A percentile compares a stretch with the other conserved stretches of the same genome.
Evolutionary conservation across 2,888 invertebrate species (phyloP).

Genomic region (Hydrotaea cyrtoneurina): DNA sequence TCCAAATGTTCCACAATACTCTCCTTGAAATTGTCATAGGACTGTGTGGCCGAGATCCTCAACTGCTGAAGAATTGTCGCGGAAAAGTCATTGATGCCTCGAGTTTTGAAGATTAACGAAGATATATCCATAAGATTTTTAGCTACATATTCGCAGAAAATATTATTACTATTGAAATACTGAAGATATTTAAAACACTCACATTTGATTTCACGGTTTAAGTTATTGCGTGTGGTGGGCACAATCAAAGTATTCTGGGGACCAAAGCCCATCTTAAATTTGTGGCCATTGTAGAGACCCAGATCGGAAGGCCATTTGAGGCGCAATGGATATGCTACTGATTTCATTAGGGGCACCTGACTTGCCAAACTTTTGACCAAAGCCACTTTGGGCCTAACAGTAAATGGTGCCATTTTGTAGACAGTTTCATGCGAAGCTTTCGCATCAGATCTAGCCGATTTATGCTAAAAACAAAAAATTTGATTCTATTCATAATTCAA

Average conservation of each 20-base stretch:
- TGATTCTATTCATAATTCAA: too few species aligned
- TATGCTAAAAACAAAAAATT: constrained; percentile 5
- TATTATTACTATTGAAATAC: neutral
- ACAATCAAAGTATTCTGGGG: constrained; percentile 84
- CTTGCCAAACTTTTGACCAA: constrained; percentile 79
- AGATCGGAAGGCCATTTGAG: constrained; percentile 82
- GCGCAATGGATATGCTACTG: constrained; percentile 72
- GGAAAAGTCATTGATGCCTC: constrained; percentile 74
- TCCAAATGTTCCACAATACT: constrained; percentile 85
- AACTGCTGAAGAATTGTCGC: constrained; percentile 74
- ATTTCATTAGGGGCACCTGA: constrained; percentile 79
- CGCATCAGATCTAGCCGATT: neutral
- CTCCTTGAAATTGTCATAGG: constrained; percentile 79
- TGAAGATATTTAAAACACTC: constrained; percentile 31
- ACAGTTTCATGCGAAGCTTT: constrained; percentile 51
- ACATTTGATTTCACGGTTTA: constrained; percentile 69
- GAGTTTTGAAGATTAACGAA: constrained; percentile 72
- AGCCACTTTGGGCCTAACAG: constrained; percentile 81
- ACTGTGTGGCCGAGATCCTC: constrained; percentile 74
- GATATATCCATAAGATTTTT: constrained; percentile 66
- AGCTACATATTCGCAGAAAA: constrained; percentile 54
- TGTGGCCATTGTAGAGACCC: constrained; percentile 84
- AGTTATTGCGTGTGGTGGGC: constrained; percentile 79
- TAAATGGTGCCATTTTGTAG: constrained; percentile 72
- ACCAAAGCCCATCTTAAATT: constrained; percentile 89